Base-by-base conservation (phyloP, 2,888 invertebrate species). In the Pseudanteris insignis region DNA sequence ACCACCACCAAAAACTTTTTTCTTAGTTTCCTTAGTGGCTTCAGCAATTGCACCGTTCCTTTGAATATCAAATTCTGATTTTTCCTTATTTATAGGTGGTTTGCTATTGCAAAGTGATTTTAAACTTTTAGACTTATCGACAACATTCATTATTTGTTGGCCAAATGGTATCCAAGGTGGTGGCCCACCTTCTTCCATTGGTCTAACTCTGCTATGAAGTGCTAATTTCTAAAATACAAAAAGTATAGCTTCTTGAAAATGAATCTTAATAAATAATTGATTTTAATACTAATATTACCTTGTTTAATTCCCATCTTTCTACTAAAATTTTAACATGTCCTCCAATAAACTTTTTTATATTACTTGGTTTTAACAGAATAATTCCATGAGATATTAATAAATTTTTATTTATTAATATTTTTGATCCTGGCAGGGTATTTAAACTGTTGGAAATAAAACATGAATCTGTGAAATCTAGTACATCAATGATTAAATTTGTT, bases 101-200 rank as follows among this genome's bases (percentile, higher is more conserved):
- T 87, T 87, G 6, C 82, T 81, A 41, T 84, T 84, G n/a, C n/a
- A n/a, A 14, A 90, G 77, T 54, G 90, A 88, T 75, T 90, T 91
- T 63, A 91, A 91, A 70, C 86, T 86, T 66, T 85, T 85, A 60
- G 88, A 87, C 28, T 84, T 81, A 14, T 85, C 80, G 21, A 79
- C 74, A 2, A 84, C 79, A 41, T 84, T 83, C 68, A 88, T 83
- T 46, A 92, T 84, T 72, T 86, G 88, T 71, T 90, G 88, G 0
- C 95, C 95, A 82, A 96, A 95, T 24, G 94, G 89, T 68, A 94
- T 92, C 93, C 95, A 96, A 26, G 91, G 89, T 29, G 92, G 94
- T 1, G 94, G 93, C 0, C 91, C 92, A 62, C 90, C 91, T 68
- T 90, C 88, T 48, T 84, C 86, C 4, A 85, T 85, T 46, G 84